Evolutionary conservation across 1,140 invertebrate species (phyloP).

Genomic region (Oryzaephilus surinamensis): DNA sequence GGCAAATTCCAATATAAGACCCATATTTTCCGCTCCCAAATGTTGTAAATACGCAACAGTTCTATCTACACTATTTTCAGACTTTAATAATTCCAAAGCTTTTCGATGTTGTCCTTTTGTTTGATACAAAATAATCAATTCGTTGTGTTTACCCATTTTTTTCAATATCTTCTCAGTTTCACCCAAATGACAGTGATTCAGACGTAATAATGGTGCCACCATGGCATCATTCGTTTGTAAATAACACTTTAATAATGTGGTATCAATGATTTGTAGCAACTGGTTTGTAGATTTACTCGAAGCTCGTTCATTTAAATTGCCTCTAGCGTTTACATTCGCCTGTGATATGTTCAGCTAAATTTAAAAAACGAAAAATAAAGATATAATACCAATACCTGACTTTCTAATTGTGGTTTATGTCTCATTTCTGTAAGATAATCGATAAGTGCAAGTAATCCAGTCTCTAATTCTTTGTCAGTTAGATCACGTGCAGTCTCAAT

Average conservation of each 20-base stretch:
- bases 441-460: constrained; percentile 78
- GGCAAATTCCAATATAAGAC: constrained; percentile 91
- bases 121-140: constrained; percentile 93
- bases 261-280: constrained; percentile 89
- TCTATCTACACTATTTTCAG: constrained; percentile 65
- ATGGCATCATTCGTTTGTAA: constrained; percentile 91
- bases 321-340: constrained; percentile 25
- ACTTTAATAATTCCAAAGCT: constrained; percentile 78
- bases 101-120: constrained; percentile 86
- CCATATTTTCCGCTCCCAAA: constrained; percentile 72
- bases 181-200: constrained; percentile 92
- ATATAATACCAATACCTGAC: constrained; percentile 13
- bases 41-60: constrained; percentile 90
- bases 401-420: constrained; percentile 16
- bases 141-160: constrained; percentile 78
- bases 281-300: constrained; percentile 39
- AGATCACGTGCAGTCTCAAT: constrained; percentile 47
- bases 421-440: constrained; percentile 77
- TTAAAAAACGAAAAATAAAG: constrained; percentile 1
- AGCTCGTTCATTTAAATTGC: constrained; percentile 32
- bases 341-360: constrained; percentile 3
- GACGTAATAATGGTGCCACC: constrained; percentile 76
- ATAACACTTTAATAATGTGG: constrained; percentile 92
- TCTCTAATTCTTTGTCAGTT: constrained; percentile 77
- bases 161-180: constrained; percentile 86